Conservation (phyloP, 2,888 invertebrate species). For the Tachina fera region DNA sequence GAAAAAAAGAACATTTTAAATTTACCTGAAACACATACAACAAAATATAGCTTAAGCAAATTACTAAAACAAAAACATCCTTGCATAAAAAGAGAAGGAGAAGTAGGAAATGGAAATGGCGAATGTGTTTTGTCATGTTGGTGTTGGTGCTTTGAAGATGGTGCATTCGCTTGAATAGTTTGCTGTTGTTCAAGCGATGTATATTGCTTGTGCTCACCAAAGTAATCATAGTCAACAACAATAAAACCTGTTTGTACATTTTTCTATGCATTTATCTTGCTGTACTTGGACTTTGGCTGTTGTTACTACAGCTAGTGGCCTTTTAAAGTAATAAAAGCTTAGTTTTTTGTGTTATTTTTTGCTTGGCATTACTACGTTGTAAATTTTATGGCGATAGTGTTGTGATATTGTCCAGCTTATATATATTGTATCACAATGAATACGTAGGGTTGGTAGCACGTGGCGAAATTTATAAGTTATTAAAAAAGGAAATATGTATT, state of each 20-base stretch:
- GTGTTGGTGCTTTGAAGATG: background rate
- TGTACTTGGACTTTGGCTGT: background rate
- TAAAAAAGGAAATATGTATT: background rate
- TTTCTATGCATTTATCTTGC: background rate
- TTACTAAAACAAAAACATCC: background rate
- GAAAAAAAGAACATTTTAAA: constrained; percentile 6
- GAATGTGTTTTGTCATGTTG: constrained; percentile 11
- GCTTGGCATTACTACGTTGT: background rate
- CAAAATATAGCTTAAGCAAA: background rate
- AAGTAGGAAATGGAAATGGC: constrained; percentile 3
- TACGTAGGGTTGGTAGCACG: background rate
- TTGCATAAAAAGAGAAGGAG: background rate
- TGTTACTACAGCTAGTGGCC: constrained; percentile 1
- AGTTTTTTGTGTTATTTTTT: background rate
- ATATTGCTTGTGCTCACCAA: background rate
- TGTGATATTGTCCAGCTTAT: constrained; percentile 13
- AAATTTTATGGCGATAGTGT: constrained; percentile 5
- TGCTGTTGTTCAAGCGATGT: constrained; percentile 1
- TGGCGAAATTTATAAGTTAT: background rate
- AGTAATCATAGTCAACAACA: background rate
- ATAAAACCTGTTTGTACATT: background rate
- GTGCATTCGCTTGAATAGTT: background rate
- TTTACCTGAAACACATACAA: constrained; percentile 1
- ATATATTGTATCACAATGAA: background rate
- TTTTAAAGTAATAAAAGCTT: constrained; percentile 9